Percentiles rank a stretch among this genome's conserved stretches.
These are phyloP conservation scores for Caenorhabditis zanzibari DNA, from an alignment of 2,888 invertebrate genomes.

Conservation along the genomic window DNA sequence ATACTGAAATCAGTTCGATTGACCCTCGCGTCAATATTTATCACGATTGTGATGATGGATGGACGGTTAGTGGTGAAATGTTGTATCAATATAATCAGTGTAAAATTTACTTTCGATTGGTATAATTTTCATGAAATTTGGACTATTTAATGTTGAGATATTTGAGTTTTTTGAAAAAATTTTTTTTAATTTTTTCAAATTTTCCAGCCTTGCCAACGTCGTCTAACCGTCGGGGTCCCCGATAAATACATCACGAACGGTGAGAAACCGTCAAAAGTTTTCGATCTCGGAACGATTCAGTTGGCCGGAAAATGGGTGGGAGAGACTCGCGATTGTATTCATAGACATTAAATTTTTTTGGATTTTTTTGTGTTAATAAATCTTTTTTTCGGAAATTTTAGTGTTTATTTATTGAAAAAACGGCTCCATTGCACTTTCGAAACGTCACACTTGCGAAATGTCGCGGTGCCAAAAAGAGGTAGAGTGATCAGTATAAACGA, in stretches of 20 bases:
- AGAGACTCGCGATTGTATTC: constrained; percentile 73
- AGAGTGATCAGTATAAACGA: no score
- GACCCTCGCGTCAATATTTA: constrained; percentile 67
- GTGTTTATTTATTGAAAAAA: no score
- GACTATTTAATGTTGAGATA: background rate
- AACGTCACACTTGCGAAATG: no score
- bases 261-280: constrained; percentile 58
- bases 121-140: background rate
- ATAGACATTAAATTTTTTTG: constrained; percentile 55
- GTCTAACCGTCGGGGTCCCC: constrained; percentile 70
- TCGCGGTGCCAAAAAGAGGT: no score
- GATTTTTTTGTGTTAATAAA: background rate
- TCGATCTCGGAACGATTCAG: constrained; percentile 73
- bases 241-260: constrained; percentile 71
- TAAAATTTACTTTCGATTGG: no score
- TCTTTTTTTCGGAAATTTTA: no score
- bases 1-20: constrained; percentile 62
- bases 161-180: no score
- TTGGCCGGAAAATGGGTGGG: constrained; percentile 73
- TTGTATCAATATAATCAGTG: no score
- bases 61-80: constrained; percentile 72
- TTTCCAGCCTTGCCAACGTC: constrained; percentile 72
- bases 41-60: constrained; percentile 72
- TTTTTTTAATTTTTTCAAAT: no score
- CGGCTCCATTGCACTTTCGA: no score